phyloP scores from a whole-genome alignment of 2,888 invertebrate species.

The Andrena chrysosceles region DNA sequence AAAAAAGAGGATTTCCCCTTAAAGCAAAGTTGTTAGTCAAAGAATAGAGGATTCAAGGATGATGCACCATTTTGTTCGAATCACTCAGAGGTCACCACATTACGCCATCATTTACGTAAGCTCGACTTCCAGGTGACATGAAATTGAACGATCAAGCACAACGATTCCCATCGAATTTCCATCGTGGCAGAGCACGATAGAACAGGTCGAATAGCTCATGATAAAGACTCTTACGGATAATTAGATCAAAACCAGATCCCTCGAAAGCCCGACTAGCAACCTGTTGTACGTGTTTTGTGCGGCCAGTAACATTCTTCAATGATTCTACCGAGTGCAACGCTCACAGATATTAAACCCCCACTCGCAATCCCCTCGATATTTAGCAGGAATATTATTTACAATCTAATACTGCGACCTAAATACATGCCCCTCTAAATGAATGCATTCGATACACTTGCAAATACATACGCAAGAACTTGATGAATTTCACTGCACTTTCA shows the following conservation, averaged over 20 bases:
- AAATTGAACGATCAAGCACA: conserved; percentile 3
- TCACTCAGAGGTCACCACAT: not conserved
- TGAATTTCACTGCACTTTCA: conserved; percentile 2
- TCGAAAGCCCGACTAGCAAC: conserved; percentile 33
- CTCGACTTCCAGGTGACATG: not conserved
- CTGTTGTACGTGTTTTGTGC: conserved; percentile 24
- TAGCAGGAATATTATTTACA: not conserved
- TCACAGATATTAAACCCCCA: not conserved
- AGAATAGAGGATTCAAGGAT: not conserved
- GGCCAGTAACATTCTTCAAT: conserved; percentile 16
- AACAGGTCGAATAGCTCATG: not conserved
- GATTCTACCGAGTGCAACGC: not conserved
- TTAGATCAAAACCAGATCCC: conserved; percentile 32
- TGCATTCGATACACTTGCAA: not conserved
- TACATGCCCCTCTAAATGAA: not conserved
- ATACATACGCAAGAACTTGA: not conserved
- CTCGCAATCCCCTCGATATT: not conserved
- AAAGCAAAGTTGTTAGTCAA: not conserved
- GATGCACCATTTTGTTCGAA: not conserved
- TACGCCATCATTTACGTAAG: conserved; percentile 34
- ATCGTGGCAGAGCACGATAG: not conserved
- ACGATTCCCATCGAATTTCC: conserved; percentile 25
- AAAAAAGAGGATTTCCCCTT: too few species aligned
- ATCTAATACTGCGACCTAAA: not conserved
- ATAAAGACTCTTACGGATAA: conserved; percentile 28